Evolutionary conservation across 2,888 invertebrate species (phyloP).

Genomic region (Hypena proboscidalis): DNA sequence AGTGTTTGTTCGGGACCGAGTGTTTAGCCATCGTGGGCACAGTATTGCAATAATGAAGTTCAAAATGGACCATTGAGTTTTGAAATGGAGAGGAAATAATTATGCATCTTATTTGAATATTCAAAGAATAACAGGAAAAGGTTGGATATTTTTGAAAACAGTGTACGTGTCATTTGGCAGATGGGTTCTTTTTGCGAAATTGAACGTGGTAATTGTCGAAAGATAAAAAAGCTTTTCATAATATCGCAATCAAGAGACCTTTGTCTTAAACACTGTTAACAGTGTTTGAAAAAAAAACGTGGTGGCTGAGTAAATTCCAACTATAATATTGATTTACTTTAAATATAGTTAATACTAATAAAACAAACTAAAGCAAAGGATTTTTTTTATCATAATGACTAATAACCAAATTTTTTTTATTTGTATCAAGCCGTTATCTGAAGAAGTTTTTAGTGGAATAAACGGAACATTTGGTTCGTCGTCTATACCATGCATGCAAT

Average conservation of each 20-base stretch:
- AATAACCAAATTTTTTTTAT: neutral
- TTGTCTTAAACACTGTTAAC: too few relatives aligned
- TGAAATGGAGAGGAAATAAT: slow-evolving; percentile 1
- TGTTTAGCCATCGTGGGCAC: slow-evolving; percentile 30
- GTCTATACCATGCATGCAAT: slow-evolving; percentile 13
- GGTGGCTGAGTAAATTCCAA: too few relatives aligned
- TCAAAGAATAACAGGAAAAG: neutral
- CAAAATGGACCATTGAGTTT: neutral
- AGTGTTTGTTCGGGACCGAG: slow-evolving; percentile 42
- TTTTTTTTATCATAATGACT: too few relatives aligned
- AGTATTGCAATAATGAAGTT: slow-evolving; percentile 2
- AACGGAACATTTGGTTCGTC: slow-evolving; percentile 7
- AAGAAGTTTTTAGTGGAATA: slow-evolving; percentile 8
- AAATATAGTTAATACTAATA: too few relatives aligned
- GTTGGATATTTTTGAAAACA: neutral
- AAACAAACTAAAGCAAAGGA: too few relatives aligned
- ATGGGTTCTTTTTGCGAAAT: neutral
- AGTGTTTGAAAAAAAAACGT: too few relatives aligned
- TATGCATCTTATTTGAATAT: neutral
- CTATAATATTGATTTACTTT: too few relatives aligned
- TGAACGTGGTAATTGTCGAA: too few relatives aligned
- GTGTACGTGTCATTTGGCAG: neutral
- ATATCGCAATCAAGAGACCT: too few relatives aligned
- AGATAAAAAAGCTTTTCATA: too few relatives aligned
- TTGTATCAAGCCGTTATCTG: slow-evolving; percentile 9